phyloP scores from a whole-genome alignment of 2,797 vertebrate genomes.

The Heliangelus exortis region DNA sequence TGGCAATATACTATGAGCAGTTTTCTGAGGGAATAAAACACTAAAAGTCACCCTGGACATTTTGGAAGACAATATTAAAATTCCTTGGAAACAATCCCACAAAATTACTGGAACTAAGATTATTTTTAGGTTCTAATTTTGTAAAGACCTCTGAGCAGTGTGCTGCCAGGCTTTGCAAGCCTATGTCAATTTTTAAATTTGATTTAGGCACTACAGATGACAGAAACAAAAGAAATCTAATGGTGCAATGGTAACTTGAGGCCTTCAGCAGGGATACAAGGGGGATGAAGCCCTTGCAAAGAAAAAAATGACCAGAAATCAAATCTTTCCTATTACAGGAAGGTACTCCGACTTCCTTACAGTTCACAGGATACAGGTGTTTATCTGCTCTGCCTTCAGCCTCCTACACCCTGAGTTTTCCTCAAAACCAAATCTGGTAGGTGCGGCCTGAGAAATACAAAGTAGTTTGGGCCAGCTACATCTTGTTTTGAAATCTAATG shows the following conservation, averaged over 20 bases:
- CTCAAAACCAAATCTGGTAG: not conserved
- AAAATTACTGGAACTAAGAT: not conserved
- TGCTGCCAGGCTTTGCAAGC: not conserved
- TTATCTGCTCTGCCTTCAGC: constrained; percentile 3
- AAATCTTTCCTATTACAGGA: not conserved
- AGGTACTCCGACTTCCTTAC: not conserved
- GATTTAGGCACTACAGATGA: not conserved
- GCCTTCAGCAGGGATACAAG: not conserved
- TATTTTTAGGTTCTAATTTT: not conserved
- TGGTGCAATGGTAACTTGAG: not conserved
- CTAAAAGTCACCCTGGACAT: not conserved
- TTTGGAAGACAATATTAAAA: not conserved
- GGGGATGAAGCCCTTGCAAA: not conserved
- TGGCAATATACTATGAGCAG: not conserved
- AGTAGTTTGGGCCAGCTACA: not conserved
- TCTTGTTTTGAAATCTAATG: not conserved
- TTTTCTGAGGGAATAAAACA: not conserved
- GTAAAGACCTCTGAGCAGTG: not conserved
- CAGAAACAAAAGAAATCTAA: not conserved
- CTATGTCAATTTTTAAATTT: not conserved
- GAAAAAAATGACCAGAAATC: not conserved
- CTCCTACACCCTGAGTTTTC: not conserved
- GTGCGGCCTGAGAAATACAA: not conserved
- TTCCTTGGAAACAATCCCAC: not conserved
- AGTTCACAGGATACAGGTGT: constrained; percentile 36